Conservation (phyloP, 2,113 vertebrate species). For the Oncorhynchus gorbuscha region DNA sequence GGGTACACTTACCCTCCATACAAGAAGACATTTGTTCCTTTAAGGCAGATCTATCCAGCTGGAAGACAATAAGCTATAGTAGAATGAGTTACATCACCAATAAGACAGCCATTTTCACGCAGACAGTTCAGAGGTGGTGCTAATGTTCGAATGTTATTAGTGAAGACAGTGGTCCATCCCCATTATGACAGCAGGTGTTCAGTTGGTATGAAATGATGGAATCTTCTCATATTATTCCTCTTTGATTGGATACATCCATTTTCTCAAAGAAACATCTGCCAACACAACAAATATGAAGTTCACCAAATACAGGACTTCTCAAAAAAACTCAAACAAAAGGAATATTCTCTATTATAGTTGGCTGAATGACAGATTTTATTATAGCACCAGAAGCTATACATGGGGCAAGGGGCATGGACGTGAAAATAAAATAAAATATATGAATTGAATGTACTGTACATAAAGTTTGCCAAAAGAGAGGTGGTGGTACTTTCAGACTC, state of each 20-base stretch:
- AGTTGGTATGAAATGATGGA: background rate
- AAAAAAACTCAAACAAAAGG: conserved; percentile 28
- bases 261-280: background rate
- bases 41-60: background rate
- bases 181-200: too few species aligned
- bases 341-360: conserved; percentile 51
- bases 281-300: background rate
- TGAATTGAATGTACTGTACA: conserved; percentile 72
- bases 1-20: background rate
- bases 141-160: background rate
- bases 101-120: background rate
- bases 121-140: background rate
- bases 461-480: conserved; percentile 72
- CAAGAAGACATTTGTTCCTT: background rate
- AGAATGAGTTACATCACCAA: background rate
- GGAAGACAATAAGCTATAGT: background rate
- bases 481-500: conserved; percentile 72
- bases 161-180: too few species aligned
- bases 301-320: background rate
- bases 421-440: conserved; percentile 39
- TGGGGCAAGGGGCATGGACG: conserved; percentile 75
- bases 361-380: conserved; percentile 85
- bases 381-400: conserved; percentile 92
- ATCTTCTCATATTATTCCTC: background rate
- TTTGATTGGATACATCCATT: too few species aligned